Evolutionary conservation across 2,113 vertebrate genomes (phyloP), one percentile per base, ranked within the genome.

Genomic region (Nematolebias whitei): DNA sequence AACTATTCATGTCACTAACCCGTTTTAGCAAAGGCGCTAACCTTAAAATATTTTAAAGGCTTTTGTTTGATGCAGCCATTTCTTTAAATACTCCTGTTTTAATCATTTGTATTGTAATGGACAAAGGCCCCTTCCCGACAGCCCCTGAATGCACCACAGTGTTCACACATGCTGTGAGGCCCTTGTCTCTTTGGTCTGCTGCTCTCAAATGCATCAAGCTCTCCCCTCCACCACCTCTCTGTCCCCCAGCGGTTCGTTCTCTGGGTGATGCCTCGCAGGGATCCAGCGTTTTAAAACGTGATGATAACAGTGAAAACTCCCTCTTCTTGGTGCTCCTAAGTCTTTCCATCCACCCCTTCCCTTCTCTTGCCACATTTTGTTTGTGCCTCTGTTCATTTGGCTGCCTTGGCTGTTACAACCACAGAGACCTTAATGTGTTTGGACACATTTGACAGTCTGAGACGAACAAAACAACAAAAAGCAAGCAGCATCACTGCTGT

Each of bases 121-220:
- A 35, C 13, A 44, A n/a, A 8, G 19, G 12, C 29, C n/a, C 0
- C 18, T 76, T 74, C 63, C 71, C 19, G 19, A 76, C 41, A 44
- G 66, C 11, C 52, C 45, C 0, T 71, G 62, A 86, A 85, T 15
- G 78, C 64, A 80, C 16, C 86, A 75, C 58, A 20, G 54, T 32
- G 40, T 61, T 68, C 73, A 80, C 67, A 70, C 71, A 80, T 74
- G 68, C 68, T 72, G 39, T 52, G 60, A 35, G 53, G 68, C 38
- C 57, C 71, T 64, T 35, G 64, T 59, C 61, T 59, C 50, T 64
- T 54, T 63, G 52, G 49, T 58, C 58, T 59, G 57, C 63, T 59
- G 61, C 64, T 73, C 62, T 80, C n/a, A 45, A 56, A 71, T 53
- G 35, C 61, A 63, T 50, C 68, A 40, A 61, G 53, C 54, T 2